Percentiles rank a stretch among this genome's conserved stretches.
These are phyloP conservation scores for Poeciliopsis presidionis DNA, from an alignment of 2,797 vertebrate genomes.

Conservation along the genomic window DNA sequence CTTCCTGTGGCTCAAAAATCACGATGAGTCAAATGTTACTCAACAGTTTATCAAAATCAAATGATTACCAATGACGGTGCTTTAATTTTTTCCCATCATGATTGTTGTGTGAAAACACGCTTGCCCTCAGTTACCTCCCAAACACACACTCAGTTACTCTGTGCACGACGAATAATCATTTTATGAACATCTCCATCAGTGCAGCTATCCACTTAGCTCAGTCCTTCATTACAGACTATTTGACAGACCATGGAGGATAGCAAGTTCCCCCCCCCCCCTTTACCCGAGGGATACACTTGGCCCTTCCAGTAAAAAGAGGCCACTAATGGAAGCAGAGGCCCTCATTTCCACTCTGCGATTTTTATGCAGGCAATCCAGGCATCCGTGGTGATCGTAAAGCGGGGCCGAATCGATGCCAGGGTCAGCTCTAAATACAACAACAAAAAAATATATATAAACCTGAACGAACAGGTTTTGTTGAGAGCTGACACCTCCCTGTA, in stretches of 20 bases:
- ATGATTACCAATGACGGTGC: conserved; percentile 13
- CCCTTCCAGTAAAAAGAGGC: conserved; percentile 87
- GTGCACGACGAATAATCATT: conserved; percentile 60
- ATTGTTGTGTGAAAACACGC: conserved; percentile 41
- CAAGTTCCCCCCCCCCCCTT: conserved; percentile 42
- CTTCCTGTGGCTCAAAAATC: conserved; percentile 5
- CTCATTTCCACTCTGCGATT: conserved; percentile 65
- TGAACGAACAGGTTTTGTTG: conserved; percentile 70
- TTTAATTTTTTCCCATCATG: conserved; percentile 35
- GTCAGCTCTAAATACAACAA: conserved; percentile 51
- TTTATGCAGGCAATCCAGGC: conserved; percentile 88
- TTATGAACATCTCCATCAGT: conserved; percentile 51
- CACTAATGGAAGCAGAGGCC: conserved; percentile 90
- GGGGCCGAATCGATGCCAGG: conserved; percentile 85
- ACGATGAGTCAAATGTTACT: conserved; percentile 2
- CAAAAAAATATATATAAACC: conserved; percentile 11
- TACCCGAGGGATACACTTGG: conserved; percentile 87
- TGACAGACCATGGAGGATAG: conserved; percentile 65
- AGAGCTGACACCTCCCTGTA: conserved; percentile 78
- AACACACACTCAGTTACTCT: conserved; percentile 15
- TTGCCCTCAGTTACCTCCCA: conserved; percentile 29
- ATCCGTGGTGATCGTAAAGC: conserved; percentile 87
- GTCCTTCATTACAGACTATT: conserved; percentile 71
- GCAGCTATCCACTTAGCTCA: conserved; percentile 61
- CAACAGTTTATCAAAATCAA: conserved; percentile 11